phyloP scores from a whole-genome alignment of 2,888 invertebrate genomes.

The Marasmarcha lunaedactyla region DNA sequence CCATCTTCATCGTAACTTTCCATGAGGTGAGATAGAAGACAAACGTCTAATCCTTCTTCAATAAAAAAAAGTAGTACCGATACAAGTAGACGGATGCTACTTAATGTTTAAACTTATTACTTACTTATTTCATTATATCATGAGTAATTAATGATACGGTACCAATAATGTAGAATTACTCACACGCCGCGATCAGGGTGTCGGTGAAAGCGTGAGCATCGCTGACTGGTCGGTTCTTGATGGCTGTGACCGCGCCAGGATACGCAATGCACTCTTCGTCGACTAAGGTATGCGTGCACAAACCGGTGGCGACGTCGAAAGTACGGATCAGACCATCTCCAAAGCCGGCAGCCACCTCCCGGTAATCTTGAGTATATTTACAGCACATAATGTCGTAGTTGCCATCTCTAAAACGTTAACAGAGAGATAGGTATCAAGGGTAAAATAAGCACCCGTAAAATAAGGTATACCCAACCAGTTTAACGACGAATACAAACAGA shows the following conservation, averaged over 20 bases:
- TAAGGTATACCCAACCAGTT: too few relatives aligned
- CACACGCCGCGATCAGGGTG: slow-evolving; percentile 70
- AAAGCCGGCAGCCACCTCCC: slow-evolving; percentile 71
- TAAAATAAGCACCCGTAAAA: too few relatives aligned
- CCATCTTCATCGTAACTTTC: too few relatives aligned
- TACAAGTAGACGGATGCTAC: too few relatives aligned
- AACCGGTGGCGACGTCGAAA: slow-evolving; percentile 60
- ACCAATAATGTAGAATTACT: too few relatives aligned
- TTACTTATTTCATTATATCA: too few relatives aligned
- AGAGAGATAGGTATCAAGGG: neutral
- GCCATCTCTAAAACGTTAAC: slow-evolving; percentile 46
- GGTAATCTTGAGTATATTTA: slow-evolving; percentile 72
- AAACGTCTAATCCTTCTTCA: too few relatives aligned
- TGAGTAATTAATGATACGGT: too few relatives aligned
- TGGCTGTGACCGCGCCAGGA: slow-evolving; percentile 69
- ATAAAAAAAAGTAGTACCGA: too few relatives aligned
- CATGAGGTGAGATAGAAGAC: too few relatives aligned
- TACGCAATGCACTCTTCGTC: slow-evolving; percentile 67
- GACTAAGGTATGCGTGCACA: slow-evolving; percentile 51
- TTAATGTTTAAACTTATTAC: too few relatives aligned
- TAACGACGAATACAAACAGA: too few relatives aligned
- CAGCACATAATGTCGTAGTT: slow-evolving; percentile 67
- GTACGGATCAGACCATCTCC: slow-evolving; percentile 71
- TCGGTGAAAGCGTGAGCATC: slow-evolving; percentile 71
- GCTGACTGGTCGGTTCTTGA: slow-evolving; percentile 72